phyloP scores from a whole-genome alignment of 2,797 vertebrate genomes.

The Myoxocephalus aenaeus region DNA sequence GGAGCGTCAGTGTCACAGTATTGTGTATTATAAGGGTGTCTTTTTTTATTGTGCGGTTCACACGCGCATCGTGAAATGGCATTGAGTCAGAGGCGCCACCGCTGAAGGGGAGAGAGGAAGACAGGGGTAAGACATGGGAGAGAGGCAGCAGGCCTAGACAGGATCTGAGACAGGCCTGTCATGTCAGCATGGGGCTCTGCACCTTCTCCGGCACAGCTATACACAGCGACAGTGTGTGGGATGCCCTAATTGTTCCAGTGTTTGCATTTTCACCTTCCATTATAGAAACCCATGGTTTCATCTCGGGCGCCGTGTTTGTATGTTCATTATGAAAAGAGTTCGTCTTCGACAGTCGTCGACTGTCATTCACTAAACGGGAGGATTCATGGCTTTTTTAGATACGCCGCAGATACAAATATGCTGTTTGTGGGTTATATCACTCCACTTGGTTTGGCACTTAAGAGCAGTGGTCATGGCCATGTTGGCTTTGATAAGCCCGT shows the following conservation, averaged over 20 bases:
- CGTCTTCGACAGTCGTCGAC: neutral
- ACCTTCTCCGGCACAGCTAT: slow-evolving; percentile 34
- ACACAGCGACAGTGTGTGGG: neutral
- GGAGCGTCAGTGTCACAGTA: slow-evolving; percentile 28
- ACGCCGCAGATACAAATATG: neutral
- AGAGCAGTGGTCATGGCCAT: neutral
- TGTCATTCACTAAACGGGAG: neutral
- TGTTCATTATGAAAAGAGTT: slow-evolving; percentile 5
- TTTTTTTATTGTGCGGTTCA: slow-evolving; percentile 37
- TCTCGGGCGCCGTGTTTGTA: slow-evolving; percentile 24
- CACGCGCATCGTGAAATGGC: slow-evolving; percentile 60
- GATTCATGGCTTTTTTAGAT: neutral
- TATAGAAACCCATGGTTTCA: neutral
- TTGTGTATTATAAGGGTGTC: slow-evolving; percentile 43
- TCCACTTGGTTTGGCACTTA: neutral
- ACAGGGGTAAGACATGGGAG: slow-evolving; percentile 54
- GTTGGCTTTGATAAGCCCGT: neutral
- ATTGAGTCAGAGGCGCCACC: slow-evolving; percentile 75
- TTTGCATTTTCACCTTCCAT: slow-evolving; percentile 22
- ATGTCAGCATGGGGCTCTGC: slow-evolving; percentile 57
- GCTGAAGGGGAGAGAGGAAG: slow-evolving; percentile 73
- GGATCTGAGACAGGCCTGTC: slow-evolving; percentile 53
- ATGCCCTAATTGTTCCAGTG: slow-evolving; percentile 10
- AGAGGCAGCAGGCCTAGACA: slow-evolving; percentile 36
- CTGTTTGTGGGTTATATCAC: neutral